Evolutionary conservation across 2,113 vertebrate genomes (phyloP).

Genomic region (Neopipo cinnamomea): DNA sequence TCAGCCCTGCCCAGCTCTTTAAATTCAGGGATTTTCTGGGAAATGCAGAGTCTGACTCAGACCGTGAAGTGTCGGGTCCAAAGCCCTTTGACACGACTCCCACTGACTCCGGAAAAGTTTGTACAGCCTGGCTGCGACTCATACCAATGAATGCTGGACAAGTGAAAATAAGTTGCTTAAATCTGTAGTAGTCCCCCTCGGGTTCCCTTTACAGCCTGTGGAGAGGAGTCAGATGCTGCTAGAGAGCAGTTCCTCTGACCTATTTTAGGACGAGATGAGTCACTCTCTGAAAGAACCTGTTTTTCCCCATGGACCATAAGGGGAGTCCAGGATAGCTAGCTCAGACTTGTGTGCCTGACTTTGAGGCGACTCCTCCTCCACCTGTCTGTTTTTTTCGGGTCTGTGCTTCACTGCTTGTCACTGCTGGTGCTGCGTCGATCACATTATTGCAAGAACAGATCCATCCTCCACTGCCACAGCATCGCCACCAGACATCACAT

Average conservation of each 20-base stretch:
- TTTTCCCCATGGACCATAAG: conserved; percentile 4
- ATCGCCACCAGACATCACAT: neutral
- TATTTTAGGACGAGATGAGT: conserved; percentile 37
- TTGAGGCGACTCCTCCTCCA: neutral
- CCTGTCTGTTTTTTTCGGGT: neutral
- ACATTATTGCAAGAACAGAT: neutral
- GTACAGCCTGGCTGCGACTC: neutral
- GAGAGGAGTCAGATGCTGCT: conserved; percentile 10
- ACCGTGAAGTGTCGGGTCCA: neutral
- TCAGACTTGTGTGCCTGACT: conserved; percentile 25
- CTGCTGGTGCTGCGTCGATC: accelerated
- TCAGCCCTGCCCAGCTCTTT: neutral
- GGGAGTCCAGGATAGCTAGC: conserved; percentile 9
- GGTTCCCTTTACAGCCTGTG: neutral
- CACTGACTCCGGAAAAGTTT: neutral
- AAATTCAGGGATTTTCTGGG: neutral
- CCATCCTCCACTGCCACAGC: neutral
- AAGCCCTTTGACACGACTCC: neutral
- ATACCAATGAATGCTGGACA: accelerated
- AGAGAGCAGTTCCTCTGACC: conserved; percentile 38
- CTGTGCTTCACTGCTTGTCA: neutral
- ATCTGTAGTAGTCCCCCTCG: neutral
- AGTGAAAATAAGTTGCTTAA: neutral
- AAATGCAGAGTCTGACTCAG: neutral
- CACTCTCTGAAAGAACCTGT: conserved; percentile 51